Conservation (phyloP, 2,113 vertebrate genomes). For the Aegithalos caudatus region DNA sequence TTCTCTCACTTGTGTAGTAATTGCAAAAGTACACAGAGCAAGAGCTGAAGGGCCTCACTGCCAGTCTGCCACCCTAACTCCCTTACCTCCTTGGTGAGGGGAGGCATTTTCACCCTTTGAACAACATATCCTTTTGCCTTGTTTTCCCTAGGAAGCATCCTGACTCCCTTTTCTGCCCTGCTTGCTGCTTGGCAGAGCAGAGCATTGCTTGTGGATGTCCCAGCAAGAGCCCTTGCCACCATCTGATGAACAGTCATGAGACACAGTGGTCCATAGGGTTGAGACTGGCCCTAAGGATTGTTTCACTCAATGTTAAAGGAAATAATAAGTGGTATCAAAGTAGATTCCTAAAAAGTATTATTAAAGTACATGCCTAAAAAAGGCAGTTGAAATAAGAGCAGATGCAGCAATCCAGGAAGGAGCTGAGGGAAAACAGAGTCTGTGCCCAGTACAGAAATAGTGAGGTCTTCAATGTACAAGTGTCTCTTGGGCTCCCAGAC, state of each 20-base stretch:
- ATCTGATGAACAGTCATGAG: not conserved
- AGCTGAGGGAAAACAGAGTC: not conserved
- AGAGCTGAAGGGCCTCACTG: not conserved
- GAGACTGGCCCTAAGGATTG: not conserved
- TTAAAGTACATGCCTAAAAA: not conserved
- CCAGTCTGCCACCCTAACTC: not conserved
- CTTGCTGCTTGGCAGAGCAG: not conserved
- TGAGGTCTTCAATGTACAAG: not conserved
- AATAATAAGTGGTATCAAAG: not conserved
- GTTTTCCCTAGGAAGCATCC: not conserved
- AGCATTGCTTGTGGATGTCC: rapidly evolving
- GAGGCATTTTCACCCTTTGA: not conserved
- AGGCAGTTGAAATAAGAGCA: not conserved
- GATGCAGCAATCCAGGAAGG: not conserved
- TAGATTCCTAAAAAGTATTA: not conserved
- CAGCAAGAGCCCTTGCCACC: not conserved
- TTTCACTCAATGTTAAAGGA: not conserved
- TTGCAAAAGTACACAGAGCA: not conserved
- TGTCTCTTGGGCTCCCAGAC: not conserved
- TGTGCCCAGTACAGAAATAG: not conserved
- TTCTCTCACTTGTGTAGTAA: not conserved
- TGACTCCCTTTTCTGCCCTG: not conserved
- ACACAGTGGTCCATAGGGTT: not conserved
- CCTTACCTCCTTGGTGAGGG: not conserved
- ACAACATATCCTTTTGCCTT: not conserved